A percentile compares a stretch with the other conserved stretches of the same genome.
Evolutionary conservation across 2,797 vertebrate genomes (phyloP).

Genomic region (Peromyscus nudipes): DNA sequence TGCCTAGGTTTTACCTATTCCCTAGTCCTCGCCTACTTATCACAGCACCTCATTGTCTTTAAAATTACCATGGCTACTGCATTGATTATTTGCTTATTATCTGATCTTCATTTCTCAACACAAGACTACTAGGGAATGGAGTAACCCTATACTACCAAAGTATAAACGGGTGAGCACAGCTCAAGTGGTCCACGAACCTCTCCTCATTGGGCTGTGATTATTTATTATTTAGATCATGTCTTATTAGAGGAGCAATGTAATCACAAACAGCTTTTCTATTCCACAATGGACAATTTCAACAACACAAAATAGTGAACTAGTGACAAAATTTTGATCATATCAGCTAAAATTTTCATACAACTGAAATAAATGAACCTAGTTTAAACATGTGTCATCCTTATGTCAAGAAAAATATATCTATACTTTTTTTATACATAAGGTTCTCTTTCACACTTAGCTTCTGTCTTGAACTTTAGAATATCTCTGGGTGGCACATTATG

Average conservation of each 20-base stretch:
- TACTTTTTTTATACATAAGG: not conserved
- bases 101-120: not conserved
- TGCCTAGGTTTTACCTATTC: not conserved
- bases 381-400: not conserved
- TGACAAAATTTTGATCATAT: slow-evolving; percentile 4
- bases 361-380: not conserved
- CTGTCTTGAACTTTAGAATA: not conserved
- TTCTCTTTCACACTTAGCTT: not conserved
- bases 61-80: not conserved
- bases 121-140: not conserved
- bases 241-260: not conserved
- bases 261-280: not conserved
- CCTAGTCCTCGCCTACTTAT: not conserved
- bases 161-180: not conserved
- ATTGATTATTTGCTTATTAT: not conserved
- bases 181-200: not conserved
- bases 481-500: not conserved
- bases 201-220: not conserved
- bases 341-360: not conserved
- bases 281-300: not conserved
- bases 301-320: not conserved
- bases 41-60: not conserved
- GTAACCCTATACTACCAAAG: not conserved
- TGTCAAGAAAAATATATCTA: not conserved
- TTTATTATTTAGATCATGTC: not conserved